Base-by-base conservation (phyloP, 2,797 vertebrate species). In the Menidia menidia region DNA sequence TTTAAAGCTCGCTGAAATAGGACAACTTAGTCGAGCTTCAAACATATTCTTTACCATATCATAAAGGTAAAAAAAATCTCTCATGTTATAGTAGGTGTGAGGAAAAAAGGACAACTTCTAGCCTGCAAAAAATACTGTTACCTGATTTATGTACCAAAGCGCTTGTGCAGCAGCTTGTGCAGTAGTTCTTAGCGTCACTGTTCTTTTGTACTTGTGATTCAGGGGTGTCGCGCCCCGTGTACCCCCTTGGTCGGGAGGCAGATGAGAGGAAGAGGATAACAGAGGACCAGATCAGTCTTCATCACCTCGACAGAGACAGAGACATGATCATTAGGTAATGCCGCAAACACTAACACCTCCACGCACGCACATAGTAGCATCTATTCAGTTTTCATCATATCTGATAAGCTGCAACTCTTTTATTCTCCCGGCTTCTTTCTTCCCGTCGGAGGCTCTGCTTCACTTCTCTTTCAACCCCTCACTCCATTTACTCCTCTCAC, bases 281-380 rank as follows among this genome's bases (percentile, higher is more conserved):
- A 0, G 96, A 98, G 44, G 97, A 98, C 51, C 96, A 96, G 78
- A 93, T 97, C 74, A 91, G 94, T 68, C 93, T 97, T 67, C 87
- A 96, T 3, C 87, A 95, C 58, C 82, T 94, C 52, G 95, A 94
- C 83, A 88, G 94, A 87, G 94, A 95, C 60, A 90, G 96, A 19
- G 97, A 98, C 78, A 93, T 97, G 64, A 94, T 98, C 60, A 95
- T 98, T 74, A 97, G 96, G 97, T 94, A 59, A 11, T 54, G 35
- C 54, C 59, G 50, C 71, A 68, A 57, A 80, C 73, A 76, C 50
- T 44, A 41, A 59, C 75, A 53, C 55, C 52, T 25, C 0, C 30
- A 31, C 52, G 8, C n/a, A 41, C 48, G 18, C 57, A 63, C 57
- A 47, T 6, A 11, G 60, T 6, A 59, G 72, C 78, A 77, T 82